A percentile compares a stretch with the other conserved stretches of the same genome.
Conservation (phyloP, 2,888 invertebrate species). For the Salticus scenicus region DNA sequence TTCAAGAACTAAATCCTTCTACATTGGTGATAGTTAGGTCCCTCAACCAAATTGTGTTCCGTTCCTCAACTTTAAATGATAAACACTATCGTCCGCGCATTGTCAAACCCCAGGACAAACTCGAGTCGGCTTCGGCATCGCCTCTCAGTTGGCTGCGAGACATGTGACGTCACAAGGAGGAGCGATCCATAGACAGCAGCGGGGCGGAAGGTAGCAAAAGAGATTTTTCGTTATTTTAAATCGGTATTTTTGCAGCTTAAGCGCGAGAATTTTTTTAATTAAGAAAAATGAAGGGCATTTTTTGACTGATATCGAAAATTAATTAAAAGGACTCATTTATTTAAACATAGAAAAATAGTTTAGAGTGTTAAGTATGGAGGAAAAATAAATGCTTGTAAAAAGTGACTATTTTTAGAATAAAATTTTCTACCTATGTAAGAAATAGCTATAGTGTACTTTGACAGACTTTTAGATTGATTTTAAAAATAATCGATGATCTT, state of each 20-base stretch:
- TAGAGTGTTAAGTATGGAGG: no score
- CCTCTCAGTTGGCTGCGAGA: slow-evolving; percentile 48
- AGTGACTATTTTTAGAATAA: no score
- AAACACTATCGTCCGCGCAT: background rate
- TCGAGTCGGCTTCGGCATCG: slow-evolving; percentile 31
- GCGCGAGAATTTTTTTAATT: no score
- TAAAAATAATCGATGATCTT: no score
- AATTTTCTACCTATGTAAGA: no score
- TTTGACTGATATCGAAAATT: no score
- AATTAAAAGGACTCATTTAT: no score
- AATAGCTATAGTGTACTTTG: no score
- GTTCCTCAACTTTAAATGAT: background rate
- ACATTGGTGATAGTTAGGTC: background rate
- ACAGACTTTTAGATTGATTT: no score
- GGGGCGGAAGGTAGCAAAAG: slow-evolving; percentile 38
- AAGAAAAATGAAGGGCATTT: no score
- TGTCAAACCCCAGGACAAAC: slow-evolving; percentile 36
- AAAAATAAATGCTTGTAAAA: no score
- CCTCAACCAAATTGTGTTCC: background rate
- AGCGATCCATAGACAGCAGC: slow-evolving; percentile 52
- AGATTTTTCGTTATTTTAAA: background rate
- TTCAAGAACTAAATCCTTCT: slow-evolving; percentile 19
- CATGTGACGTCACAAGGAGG: slow-evolving; percentile 56
- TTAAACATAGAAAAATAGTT: no score
- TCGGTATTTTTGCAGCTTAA: background rate